A percentile compares a stretch with the other conserved stretches of the same genome.
These are phyloP conservation scores for Engystomops pustulosus DNA, from an alignment of 2,113 vertebrate genomes.

Conservation along the genomic window DNA sequence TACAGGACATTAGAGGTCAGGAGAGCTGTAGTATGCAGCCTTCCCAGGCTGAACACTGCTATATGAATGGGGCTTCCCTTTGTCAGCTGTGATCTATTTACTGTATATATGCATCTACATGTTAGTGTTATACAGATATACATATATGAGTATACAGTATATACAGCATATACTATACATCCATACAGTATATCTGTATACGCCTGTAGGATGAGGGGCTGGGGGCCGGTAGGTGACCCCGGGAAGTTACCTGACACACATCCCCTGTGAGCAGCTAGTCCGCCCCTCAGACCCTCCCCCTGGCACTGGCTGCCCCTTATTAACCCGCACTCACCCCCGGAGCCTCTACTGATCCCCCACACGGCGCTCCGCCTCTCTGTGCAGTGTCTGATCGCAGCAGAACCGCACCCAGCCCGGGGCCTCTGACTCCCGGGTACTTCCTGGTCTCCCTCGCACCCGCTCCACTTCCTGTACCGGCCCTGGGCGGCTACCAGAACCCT, in stretches of 20 bases:
- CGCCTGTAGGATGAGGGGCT: too few relatives aligned
- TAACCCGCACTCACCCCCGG: neutral
- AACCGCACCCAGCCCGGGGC: slow-evolving; percentile 7
- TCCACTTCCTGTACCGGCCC: slow-evolving; percentile 57
- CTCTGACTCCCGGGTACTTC: slow-evolving; percentile 48
- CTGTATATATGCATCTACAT: too few relatives aligned
- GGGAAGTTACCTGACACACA: neutral
- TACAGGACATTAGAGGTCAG: too few relatives aligned
- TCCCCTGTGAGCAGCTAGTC: neutral
- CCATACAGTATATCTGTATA: too few relatives aligned
- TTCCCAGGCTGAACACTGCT: too few relatives aligned
- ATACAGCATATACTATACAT: too few relatives aligned
- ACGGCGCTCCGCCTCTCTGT: neutral
- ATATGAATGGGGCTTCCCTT: too few relatives aligned
- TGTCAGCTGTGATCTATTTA: too few relatives aligned
- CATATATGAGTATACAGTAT: too few relatives aligned
- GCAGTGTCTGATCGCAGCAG: too few relatives aligned
- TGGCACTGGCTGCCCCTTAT: neutral
- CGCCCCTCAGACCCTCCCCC: slow-evolving; percentile 23
- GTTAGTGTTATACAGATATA: too few relatives aligned
- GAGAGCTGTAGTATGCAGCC: too few relatives aligned
- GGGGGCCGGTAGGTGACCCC: neutral
- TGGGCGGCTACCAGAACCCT: slow-evolving; percentile 1
- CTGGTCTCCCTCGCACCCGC: slow-evolving; percentile 43
- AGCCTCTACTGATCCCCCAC: neutral